A percentile compares a stretch with the other conserved stretches of the same genome.
phyloP scores from a whole-genome alignment of 1,140 invertebrate species.

The Drosophila takahashii region DNA sequence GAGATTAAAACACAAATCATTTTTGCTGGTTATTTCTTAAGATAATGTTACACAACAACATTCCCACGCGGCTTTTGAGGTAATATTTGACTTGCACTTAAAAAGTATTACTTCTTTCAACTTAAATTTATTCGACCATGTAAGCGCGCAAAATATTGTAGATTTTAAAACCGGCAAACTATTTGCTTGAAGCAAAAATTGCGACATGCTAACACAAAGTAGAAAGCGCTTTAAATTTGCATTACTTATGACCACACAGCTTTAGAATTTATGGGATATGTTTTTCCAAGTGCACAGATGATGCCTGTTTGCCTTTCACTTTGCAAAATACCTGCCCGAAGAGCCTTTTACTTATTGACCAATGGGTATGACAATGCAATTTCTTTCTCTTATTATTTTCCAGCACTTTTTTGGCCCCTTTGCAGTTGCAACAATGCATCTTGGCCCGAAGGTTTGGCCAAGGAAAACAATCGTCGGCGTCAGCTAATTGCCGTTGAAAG shows the following conservation, averaged over 20 bases:
- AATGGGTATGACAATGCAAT: slow-evolving; percentile 67
- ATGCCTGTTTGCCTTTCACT: slow-evolving; percentile 63
- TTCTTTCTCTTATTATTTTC: slow-evolving; percentile 46
- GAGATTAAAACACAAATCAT: too few species aligned
- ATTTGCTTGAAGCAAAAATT: not conserved
- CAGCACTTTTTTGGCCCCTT: slow-evolving; percentile 13
- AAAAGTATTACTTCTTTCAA: not conserved
- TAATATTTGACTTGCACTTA: not conserved
- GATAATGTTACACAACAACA: not conserved
- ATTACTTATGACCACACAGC: not conserved
- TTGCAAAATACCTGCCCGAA: slow-evolving; percentile 48
- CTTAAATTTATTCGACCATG: not conserved
- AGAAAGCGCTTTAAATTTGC: not conserved
- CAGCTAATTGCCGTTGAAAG: slow-evolving; percentile 27
- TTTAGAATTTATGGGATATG: slow-evolving; percentile 20
- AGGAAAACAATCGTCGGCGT: slow-evolving; percentile 13
- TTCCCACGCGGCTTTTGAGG: not conserved
- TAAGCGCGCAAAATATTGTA: not conserved
- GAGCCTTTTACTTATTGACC: slow-evolving; percentile 54
- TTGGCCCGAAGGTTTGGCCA: slow-evolving; percentile 14
- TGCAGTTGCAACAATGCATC: slow-evolving; percentile 31
- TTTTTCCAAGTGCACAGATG: slow-evolving; percentile 22
- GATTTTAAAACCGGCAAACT: not conserved
- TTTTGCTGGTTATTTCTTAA: not conserved
- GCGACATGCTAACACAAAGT: not conserved